phyloP scores from a whole-genome alignment of 2,113 vertebrate genomes.

The Trichomycterus rosablanca region DNA sequence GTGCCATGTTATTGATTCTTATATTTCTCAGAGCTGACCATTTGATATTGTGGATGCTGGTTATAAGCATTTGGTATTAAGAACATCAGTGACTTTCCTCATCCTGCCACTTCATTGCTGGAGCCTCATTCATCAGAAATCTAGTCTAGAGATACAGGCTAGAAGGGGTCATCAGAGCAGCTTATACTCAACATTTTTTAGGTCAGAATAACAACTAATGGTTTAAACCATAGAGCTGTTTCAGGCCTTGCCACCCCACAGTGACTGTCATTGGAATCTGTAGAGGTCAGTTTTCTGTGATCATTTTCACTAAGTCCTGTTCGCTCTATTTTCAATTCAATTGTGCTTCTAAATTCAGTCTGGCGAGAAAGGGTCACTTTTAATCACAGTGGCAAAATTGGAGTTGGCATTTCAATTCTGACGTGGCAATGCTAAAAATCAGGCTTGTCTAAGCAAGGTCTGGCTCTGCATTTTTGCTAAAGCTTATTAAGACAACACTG shows the following conservation, averaged over 20 bases:
- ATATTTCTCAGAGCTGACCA: background rate
- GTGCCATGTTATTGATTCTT: no score
- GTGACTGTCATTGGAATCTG: constrained; percentile 23
- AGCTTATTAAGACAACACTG: constrained; percentile 63
- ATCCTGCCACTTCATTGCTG: constrained; percentile 15
- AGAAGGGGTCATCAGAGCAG: background rate
- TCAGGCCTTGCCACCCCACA: constrained; percentile 5
- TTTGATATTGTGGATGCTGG: constrained; percentile 3
- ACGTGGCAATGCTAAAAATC: constrained; percentile 55
- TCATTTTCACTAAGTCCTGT: constrained; percentile 38
- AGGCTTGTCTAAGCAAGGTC: constrained; percentile 23
- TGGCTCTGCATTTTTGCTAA: constrained; percentile 23
- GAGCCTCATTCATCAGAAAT: constrained; percentile 25
- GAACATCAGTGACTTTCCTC: constrained; percentile 24
- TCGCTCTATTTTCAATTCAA: constrained; percentile 24
- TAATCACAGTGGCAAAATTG: constrained; percentile 66
- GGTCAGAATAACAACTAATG: background rate
- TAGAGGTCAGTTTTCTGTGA: constrained; percentile 52
- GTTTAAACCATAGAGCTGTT: constrained; percentile 2
- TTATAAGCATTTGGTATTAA: constrained; percentile 7
- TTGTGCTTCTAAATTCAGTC: constrained; percentile 57
- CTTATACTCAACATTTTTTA: background rate
- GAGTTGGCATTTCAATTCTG: constrained; percentile 71
- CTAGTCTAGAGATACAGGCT: constrained; percentile 3
- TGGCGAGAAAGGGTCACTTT: constrained; percentile 63